Evolutionary conservation across 2,797 vertebrate species (phyloP), one percentile per base, ranked within the genome.

Genomic region (Spinus olivaceus): DNA sequence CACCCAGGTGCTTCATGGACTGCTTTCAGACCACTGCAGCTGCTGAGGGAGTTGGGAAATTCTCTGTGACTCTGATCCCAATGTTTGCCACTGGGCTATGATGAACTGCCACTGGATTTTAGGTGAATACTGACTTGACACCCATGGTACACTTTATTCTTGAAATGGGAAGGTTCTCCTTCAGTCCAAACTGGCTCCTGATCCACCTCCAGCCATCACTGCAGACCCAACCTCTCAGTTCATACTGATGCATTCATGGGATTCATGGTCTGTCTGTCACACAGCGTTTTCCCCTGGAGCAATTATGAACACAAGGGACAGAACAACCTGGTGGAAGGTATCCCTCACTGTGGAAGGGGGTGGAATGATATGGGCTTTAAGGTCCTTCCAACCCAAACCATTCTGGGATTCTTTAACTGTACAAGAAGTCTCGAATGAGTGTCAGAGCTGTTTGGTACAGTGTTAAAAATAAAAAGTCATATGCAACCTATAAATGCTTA

Each of bases 191-290:
- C 7, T 39, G 70, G 33, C 28, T 73, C 41, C 13, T 24, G 56
- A 53, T 35, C 60, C 37, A 50, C 37, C 42, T 47, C 9, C 69
- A 76, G 39, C 30, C 44, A 16, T 10, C 0, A 0, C 6, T 35
- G 23, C 42, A 81, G 47, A n/a, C 12, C 23, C 46, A 8, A 13
- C 4, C 27, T 39, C 32, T 27, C 57, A 23, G n/a, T 8, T 72
- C 30, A 50, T 13, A 2, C 15, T 24, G 70, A n/a, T 6, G 3
- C 50, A 22, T 2, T 2, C n/a, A 22, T 1, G 11, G 41, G 25
- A 47, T 35, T 32, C 18, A 5, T 2, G 14, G 25, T 30, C 14
- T 46, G 61, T 5, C 47, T 14, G 32, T 54, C 53, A 33, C 42
- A 21, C 2, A 63, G 35, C 27, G 17, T 30, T 42, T 50, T 28